Percentiles rank a stretch among this genome's conserved stretches.
phyloP scores from a whole-genome alignment of 2,113 vertebrate species.

The Condylura cristata region DNA sequence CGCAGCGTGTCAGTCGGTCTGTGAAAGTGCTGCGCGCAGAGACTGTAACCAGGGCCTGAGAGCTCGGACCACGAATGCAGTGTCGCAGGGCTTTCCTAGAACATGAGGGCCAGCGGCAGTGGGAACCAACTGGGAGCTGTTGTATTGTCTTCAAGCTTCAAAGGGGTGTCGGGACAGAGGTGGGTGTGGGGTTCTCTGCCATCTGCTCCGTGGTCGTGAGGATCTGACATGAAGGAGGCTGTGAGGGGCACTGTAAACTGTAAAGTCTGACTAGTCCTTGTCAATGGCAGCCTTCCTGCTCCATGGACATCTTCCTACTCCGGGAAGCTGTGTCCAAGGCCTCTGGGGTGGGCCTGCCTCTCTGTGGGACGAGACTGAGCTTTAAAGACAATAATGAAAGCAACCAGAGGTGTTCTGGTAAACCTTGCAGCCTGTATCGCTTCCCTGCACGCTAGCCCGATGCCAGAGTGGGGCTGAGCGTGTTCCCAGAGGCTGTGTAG shows the following conservation, averaged over 20 bases:
- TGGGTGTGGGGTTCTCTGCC: neutral
- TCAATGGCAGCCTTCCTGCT: neutral
- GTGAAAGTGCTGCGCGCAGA: too few relatives aligned
- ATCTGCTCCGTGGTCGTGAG: neutral
- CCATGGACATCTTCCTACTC: neutral
- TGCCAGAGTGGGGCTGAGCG: neutral
- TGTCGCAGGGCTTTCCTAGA: neutral
- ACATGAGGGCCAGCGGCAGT: neutral
- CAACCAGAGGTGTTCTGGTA: neutral
- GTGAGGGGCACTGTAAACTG: neutral
- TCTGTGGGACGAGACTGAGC: neutral
- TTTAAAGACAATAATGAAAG: neutral
- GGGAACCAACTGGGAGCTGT: neutral
- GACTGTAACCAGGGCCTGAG: fast-evolving
- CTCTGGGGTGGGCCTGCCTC: neutral
- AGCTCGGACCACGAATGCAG: neutral
- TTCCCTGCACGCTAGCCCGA: neutral
- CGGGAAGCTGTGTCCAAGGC: neutral
- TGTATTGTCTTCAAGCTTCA: neutral
- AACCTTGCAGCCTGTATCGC: neutral
- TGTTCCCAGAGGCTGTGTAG: neutral
- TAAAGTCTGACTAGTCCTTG: neutral
- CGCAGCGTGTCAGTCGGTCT: too few relatives aligned
- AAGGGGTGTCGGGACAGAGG: neutral
- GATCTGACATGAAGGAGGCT: neutral